Conservation (phyloP, 2,888 invertebrate species). For the Marronus borbonicus region DNA sequence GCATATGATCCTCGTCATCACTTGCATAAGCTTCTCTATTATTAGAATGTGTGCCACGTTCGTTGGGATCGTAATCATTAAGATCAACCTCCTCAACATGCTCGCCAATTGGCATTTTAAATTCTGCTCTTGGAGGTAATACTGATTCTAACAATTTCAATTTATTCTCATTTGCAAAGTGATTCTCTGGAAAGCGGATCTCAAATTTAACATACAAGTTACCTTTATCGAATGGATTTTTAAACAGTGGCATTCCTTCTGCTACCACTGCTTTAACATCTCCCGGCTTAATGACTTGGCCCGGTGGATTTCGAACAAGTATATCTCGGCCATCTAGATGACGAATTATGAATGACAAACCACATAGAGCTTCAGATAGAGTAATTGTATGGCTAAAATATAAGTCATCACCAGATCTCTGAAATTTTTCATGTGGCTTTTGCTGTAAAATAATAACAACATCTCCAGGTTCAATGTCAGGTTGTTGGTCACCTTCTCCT, state of each 20-base stretch:
- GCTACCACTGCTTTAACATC: constrained; percentile 83
- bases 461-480: constrained; percentile 89
- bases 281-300: constrained; percentile 89
- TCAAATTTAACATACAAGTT: constrained; percentile 90
- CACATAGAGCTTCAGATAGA: constrained; percentile 92
- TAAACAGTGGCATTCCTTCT: constrained; percentile 93
- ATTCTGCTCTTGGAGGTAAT: constrained; percentile 81
- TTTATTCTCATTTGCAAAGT: constrained; percentile 82
- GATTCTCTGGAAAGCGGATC: constrained; percentile 86
- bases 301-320: constrained; percentile 83
- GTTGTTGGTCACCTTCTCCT: constrained; percentile 93
- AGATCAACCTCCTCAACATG: constrained; percentile 91
- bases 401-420: constrained; percentile 83
- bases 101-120: constrained; percentile 83
- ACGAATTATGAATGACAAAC: constrained; percentile 86
- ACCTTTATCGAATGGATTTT: constrained; percentile 89
- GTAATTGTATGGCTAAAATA: constrained; percentile 83
- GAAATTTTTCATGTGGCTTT: constrained; percentile 85
- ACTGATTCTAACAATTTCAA: constrained; percentile 81
- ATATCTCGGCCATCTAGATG: constrained; percentile 92
- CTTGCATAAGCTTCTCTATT: constrained; percentile 83
- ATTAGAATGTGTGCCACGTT: constrained; percentile 69
- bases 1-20: constrained; percentile 75
- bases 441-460: constrained; percentile 89
- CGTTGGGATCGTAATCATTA: constrained; percentile 80